phyloP scores from a whole-genome alignment of 2,113 vertebrate species.

The Gymnobelideus leadbeateri region DNA sequence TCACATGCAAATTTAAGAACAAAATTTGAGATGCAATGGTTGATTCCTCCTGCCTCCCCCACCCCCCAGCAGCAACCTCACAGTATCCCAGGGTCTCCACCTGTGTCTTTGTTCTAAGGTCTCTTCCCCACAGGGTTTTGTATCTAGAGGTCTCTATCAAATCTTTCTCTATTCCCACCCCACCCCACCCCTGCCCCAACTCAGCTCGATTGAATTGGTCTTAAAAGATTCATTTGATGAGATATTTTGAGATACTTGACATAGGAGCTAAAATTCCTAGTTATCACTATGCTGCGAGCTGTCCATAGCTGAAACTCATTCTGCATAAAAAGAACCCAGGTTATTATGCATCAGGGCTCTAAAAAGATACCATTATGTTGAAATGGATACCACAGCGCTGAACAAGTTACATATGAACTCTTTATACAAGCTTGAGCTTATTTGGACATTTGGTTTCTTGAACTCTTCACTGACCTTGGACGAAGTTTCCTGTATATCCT shows the following conservation, averaged over 20 bases:
- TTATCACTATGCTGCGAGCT: background rate
- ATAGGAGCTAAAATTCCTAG: background rate
- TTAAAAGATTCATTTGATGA: background rate
- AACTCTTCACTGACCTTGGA: conserved; percentile 1
- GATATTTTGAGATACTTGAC: background rate
- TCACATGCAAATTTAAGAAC: no score
- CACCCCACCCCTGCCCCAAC: no score
- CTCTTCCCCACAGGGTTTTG: background rate
- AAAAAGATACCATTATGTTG: background rate
- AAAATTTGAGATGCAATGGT: no score
- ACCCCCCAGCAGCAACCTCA: background rate
- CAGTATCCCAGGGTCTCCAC: background rate
- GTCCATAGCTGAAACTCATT: background rate
- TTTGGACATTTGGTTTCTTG: background rate
- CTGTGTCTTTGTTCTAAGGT: background rate
- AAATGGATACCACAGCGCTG: background rate
- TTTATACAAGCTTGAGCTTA: background rate
- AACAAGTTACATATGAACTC: background rate
- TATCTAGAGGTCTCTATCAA: background rate
- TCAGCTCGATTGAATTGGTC: background rate
- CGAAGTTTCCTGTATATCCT: background rate
- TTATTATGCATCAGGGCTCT: background rate
- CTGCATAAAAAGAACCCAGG: background rate
- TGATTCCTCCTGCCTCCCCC: no score
- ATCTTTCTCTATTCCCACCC: background rate